Evolutionary conservation across 2,797 vertebrate species (phyloP), one percentile per base, ranked within the genome.

Genomic region (Diplodus sargus): DNA sequence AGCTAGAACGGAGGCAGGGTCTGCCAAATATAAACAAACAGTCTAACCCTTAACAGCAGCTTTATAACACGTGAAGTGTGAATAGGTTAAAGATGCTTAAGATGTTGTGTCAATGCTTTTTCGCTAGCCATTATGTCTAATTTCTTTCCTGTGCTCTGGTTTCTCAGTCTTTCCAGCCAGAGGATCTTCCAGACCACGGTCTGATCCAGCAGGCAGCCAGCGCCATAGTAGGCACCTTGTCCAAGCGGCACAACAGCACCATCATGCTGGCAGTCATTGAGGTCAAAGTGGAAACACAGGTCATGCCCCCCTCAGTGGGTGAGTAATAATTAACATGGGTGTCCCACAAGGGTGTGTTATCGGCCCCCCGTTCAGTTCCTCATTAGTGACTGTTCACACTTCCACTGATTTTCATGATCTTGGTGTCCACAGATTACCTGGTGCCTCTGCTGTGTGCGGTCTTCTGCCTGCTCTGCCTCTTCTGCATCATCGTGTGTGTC

Each of bases 261-360:
- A 85, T 97, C 67, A 96, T 99, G 95, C 87, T 96, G 83, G 97
- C 98, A 0, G 94, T 99, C 90, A 96, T 96, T 0, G 97, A 99
- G 94, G 97, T 99, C 93, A 99, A 97, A 94, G 96, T 99, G 88
- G 98, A 99, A 85, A 98, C 97, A 0, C 94, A 95, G 7, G 93
- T 96, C 74, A 89, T 95, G 88, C 93, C 87, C 74, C 93, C 90
- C 74, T 96, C 95, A 86, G 90, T 93, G 81, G 94, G 95, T 96
- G 79, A 96, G 95, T 94, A 59, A 53, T 80, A 20, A 53, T 81
- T 56, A 65, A 76, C n/a, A 42, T 28, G 73, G 85, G 78, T 74
- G 79, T 76, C 56, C 77, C 81, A 17, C 76, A 80, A 20, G 79
- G 66, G 6, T 84, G 57, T 20, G 39, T 59, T 16, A 2, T 42